phyloP scores from a whole-genome alignment of 2,888 invertebrate genomes.

The Drosophila greeni region DNA sequence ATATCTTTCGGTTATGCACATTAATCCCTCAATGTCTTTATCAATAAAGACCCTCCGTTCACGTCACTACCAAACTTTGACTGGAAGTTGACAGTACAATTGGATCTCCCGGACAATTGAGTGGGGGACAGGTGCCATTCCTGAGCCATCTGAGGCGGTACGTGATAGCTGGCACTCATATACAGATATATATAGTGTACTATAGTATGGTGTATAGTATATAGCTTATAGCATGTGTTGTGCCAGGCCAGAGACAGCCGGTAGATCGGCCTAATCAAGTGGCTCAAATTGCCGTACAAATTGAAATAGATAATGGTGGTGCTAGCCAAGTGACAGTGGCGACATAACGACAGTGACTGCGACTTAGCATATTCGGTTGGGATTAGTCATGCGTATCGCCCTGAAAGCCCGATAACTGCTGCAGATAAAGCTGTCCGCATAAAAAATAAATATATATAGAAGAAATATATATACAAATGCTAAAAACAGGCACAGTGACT shows the following conservation, averaged over 20 bases:
- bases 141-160: constrained; percentile 24
- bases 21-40: constrained; percentile 8
- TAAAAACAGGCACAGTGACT: constrained; percentile 24
- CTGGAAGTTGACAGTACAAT: constrained; percentile 6
- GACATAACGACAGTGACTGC: constrained; percentile 27
- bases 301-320: constrained; percentile 41
- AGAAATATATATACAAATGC: constrained; percentile 5
- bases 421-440: constrained; percentile 18
- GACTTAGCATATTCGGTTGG: constrained; percentile 55
- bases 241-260: neutral
- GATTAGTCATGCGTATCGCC: constrained; percentile 51
- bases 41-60: neutral
- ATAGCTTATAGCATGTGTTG: neutral
- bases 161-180: constrained; percentile 26
- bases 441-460: neutral
- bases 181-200: neutral
- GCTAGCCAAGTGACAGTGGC: constrained; percentile 26
- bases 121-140: constrained; percentile 20
- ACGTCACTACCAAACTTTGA: constrained; percentile 13
- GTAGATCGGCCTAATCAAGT: constrained; percentile 40
- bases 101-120: constrained; percentile 16
- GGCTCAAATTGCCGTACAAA: constrained; percentile 51
- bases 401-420: constrained; percentile 27
- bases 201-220: neutral
- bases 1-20: constrained; percentile 6